Conservation (phyloP, 2,888 invertebrate genomes). For the Harmothoe impar region DNA sequence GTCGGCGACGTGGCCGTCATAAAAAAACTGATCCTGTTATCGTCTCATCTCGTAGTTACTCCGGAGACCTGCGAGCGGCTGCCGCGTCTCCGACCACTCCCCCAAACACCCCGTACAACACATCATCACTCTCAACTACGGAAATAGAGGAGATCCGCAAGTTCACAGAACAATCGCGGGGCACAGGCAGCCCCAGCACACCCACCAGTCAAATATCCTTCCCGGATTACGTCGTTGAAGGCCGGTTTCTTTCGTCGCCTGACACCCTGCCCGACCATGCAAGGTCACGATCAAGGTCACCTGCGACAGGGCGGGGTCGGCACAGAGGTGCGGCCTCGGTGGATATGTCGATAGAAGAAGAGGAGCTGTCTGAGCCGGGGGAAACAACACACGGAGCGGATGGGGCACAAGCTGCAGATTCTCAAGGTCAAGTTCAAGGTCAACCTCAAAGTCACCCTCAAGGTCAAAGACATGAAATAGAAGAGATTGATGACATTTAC, state of each 20-base stretch:
- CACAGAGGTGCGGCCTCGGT: background rate
- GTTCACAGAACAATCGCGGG: background rate
- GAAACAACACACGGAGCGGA: background rate
- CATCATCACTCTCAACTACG: slow-evolving; percentile 72
- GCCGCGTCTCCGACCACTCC: slow-evolving; percentile 65
- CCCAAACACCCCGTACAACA: slow-evolving; percentile 66
- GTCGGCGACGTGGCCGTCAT: background rate
- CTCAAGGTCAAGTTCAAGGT: background rate
- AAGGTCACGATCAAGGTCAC: background rate
- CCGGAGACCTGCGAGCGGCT: background rate
- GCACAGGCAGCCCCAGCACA: slow-evolving; percentile 61
- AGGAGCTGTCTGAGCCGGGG: background rate
- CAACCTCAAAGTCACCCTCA: background rate
- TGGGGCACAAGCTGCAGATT: background rate
- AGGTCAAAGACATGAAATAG: background rate
- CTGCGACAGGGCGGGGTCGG: background rate
- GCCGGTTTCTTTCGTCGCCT: slow-evolving; percentile 1
- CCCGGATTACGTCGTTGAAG: slow-evolving; percentile 54
- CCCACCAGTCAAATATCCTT: slow-evolving; percentile 65
- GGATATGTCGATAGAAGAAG: background rate
- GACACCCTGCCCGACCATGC: background rate
- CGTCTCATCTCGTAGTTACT: slow-evolving; percentile 27
- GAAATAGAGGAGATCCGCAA: slow-evolving; percentile 75
- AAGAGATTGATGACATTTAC: background rate
- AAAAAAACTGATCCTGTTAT: background rate